phyloP scores from a whole-genome alignment of 2,797 vertebrate genomes.

The Hemibagrus guttatus region DNA sequence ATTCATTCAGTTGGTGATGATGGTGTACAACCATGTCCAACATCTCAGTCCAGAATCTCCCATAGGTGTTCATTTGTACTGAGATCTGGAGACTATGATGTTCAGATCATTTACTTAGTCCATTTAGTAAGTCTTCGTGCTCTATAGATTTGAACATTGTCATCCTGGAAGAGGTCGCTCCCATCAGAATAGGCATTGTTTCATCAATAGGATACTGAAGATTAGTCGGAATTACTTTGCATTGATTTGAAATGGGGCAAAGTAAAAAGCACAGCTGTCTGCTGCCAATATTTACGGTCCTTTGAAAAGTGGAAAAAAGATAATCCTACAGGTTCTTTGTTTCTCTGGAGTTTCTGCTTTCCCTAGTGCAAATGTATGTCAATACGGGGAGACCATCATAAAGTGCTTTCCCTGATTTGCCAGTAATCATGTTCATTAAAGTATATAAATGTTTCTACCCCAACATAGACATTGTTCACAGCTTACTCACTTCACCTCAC shows the following conservation, averaged over 20 bases:
- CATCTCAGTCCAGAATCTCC: not conserved
- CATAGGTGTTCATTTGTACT: no score
- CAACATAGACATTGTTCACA: slow-evolving; percentile 33
- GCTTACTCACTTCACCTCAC: not conserved
- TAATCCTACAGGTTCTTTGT: not conserved
- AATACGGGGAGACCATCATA: not conserved
- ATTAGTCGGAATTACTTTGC: no score
- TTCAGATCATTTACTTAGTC: not conserved
- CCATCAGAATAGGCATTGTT: not conserved
- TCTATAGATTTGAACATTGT: not conserved
- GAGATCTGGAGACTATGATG: not conserved
- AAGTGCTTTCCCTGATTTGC: slow-evolving; percentile 29
- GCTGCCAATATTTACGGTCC: no score
- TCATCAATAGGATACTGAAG: no score
- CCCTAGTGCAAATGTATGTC: not conserved
- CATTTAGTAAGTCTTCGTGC: not conserved
- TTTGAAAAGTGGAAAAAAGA: not conserved
- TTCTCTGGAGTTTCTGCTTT: not conserved
- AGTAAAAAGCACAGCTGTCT: not conserved
- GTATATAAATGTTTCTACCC: slow-evolving; percentile 20
- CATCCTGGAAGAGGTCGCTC: not conserved
- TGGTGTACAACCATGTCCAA: not conserved
- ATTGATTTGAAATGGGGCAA: not conserved
- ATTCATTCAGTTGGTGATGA: not conserved
- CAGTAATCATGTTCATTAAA: slow-evolving; percentile 49